Percentiles rank a stretch among this genome's conserved stretches.
Evolutionary conservation across 2,888 invertebrate species (phyloP).

Genomic region (Dynastes maya): DNA sequence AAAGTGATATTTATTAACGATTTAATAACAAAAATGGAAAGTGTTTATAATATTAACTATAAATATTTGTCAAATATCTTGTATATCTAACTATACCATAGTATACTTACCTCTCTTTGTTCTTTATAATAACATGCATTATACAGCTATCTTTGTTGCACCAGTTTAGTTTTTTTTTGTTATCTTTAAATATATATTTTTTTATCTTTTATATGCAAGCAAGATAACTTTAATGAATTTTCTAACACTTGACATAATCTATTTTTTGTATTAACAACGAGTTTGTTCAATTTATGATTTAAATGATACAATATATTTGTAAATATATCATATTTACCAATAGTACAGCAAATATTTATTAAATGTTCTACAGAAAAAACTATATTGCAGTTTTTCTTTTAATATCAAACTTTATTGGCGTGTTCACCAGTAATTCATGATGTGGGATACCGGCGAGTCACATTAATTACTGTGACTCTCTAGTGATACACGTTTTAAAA

Average conservation of each 20-base stretch:
- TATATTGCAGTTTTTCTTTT: not conserved
- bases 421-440: not conserved
- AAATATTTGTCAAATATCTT: not conserved
- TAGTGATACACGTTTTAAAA: too few species aligned
- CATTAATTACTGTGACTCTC: too few species aligned
- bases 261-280: not conserved
- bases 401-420: not conserved
- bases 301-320: conserved; percentile 4
- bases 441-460: not conserved
- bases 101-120: not conserved
- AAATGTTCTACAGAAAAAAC: not conserved
- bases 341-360: conserved; percentile 1
- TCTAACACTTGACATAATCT: not conserved
- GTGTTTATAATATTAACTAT: not conserved
- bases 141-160: not conserved
- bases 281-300: not conserved
- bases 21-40: not conserved
- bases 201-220: not conserved
- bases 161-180: not conserved
- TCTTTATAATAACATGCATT: not conserved
- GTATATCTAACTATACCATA: conserved; percentile 7
- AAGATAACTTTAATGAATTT: not conserved
- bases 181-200: not conserved
- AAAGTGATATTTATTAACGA: conserved; percentile 30
- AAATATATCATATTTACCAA: conserved; percentile 3